phyloP scores from a whole-genome alignment of 2,797 vertebrate species.

The Chaetodon trifasciatus region DNA sequence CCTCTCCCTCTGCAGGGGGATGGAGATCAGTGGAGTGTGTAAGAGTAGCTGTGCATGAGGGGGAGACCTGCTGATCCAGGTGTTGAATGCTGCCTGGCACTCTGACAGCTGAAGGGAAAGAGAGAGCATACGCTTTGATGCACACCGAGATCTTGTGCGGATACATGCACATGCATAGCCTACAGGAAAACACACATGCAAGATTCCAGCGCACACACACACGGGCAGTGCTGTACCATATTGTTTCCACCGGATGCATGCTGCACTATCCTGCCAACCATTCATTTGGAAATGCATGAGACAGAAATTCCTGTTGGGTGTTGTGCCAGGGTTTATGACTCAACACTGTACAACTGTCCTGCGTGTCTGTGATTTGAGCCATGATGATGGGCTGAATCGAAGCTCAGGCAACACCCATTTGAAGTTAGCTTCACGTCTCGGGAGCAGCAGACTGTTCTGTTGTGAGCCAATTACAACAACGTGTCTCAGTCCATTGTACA shows the following conservation, averaged over 20 bases:
- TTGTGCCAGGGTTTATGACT: constrained; percentile 70
- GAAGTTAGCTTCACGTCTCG: constrained; percentile 67
- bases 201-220: constrained; percentile 25
- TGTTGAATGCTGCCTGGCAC: constrained; percentile 79
- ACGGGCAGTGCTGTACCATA: constrained; percentile 39
- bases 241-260: constrained; percentile 69
- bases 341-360: constrained; percentile 66
- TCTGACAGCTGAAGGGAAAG: constrained; percentile 66
- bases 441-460: constrained; percentile 58
- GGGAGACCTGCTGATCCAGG: constrained; percentile 81
- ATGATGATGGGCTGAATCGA: constrained; percentile 66
- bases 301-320: constrained; percentile 67
- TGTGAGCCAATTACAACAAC: constrained; percentile 77
- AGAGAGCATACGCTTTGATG: constrained; percentile 57
- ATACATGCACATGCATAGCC: constrained; percentile 53
- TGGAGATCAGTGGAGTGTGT: constrained; percentile 77
- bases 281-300: constrained; percentile 73
- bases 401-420: constrained; percentile 68
- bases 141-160: constrained; percentile 49
- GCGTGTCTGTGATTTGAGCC: constrained; percentile 63
- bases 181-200: constrained; percentile 46
- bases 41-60: constrained; percentile 74
- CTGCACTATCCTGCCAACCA: constrained; percentile 69
- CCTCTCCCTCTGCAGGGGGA: constrained; percentile 63
- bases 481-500: constrained; percentile 52